These are phyloP conservation scores for Pterocles burchelli DNA, from an alignment of 2,113 vertebrate species.

Conservation along the genomic window DNA sequence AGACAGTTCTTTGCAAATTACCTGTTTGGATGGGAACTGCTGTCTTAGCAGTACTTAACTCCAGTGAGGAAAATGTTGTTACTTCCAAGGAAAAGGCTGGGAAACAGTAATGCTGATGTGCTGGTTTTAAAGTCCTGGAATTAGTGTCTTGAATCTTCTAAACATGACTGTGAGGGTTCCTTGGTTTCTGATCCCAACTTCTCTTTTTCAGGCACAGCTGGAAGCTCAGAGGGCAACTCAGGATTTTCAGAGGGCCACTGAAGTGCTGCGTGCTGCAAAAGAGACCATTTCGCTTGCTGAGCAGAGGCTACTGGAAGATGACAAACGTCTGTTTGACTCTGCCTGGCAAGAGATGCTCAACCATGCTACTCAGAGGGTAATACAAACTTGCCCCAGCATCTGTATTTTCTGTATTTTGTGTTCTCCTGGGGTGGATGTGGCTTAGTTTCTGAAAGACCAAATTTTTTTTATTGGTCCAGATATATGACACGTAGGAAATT, in stretches of 20 bases:
- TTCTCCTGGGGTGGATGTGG: background rate
- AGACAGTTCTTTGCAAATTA: background rate
- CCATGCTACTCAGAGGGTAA: conserved; percentile 93
- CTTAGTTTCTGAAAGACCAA: background rate
- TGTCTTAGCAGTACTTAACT: background rate
- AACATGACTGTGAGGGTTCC: background rate
- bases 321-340: conserved; percentile 93
- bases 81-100: background rate
- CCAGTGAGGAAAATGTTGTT: background rate
- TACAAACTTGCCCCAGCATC: background rate
- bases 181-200: background rate
- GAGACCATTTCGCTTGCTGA: conserved; percentile 95
- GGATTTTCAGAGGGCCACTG: conserved; percentile 94
- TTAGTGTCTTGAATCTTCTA: background rate
- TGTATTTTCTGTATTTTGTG: background rate
- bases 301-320: conserved; percentile 92
- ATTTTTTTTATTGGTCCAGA: background rate
- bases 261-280: conserved; percentile 93
- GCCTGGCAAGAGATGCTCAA: conserved; percentile 99
- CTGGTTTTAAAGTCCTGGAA: background rate
- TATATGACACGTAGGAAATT: background rate
- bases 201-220: conserved; percentile 82
- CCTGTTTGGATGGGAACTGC: background rate
- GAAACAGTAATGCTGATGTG: rapidly evolving
- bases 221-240: conserved; percentile 94